Percentiles rank a stretch among this genome's conserved stretches.
phyloP scores from a whole-genome alignment of 2,113 vertebrate genomes.

The Pseudolaguvia tuberculata region DNA sequence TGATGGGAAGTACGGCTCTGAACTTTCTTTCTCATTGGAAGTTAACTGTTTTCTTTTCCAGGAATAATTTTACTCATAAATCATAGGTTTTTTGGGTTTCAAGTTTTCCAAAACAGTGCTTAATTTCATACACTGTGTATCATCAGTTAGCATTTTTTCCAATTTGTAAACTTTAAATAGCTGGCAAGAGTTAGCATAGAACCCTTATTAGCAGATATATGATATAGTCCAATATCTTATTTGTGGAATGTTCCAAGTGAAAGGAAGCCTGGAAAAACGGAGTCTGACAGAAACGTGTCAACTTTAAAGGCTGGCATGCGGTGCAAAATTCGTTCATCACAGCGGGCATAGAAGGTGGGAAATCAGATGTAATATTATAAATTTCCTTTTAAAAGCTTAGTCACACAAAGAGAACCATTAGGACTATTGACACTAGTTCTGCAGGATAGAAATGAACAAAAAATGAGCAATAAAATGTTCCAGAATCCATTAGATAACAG shows the following conservation, averaged over 20 bases:
- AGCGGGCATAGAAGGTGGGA: conserved; percentile 15
- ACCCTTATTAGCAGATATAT: conserved; percentile 28
- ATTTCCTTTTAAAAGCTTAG: conserved; percentile 18
- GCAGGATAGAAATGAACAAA: background rate
- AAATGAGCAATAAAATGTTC: conserved; percentile 7
- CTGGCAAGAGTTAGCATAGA: conserved; percentile 16
- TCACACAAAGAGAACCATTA: conserved; percentile 8
- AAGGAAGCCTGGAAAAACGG: conserved; percentile 44
- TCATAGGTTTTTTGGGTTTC: background rate
- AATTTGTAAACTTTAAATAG: conserved; percentile 37
- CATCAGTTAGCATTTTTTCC: conserved; percentile 33
- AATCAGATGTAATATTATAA: conserved; percentile 11
- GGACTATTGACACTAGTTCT: background rate
- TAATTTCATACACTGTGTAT: conserved; percentile 9
- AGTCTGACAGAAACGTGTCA: conserved; percentile 30
- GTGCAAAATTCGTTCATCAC: conserved; percentile 21
- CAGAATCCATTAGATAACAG: background rate
- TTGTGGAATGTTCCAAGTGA: conserved; percentile 50
- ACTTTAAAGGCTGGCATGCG: conserved; percentile 38
- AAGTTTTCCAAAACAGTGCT: background rate
- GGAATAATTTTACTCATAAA: conserved; percentile 16
- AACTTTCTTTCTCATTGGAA: background rate
- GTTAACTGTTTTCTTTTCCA: background rate
- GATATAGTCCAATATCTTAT: conserved; percentile 42
- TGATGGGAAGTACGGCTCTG: background rate